Evolutionary conservation across 2,113 vertebrate species (phyloP).

Genomic region (Lophura nycthemera): DNA sequence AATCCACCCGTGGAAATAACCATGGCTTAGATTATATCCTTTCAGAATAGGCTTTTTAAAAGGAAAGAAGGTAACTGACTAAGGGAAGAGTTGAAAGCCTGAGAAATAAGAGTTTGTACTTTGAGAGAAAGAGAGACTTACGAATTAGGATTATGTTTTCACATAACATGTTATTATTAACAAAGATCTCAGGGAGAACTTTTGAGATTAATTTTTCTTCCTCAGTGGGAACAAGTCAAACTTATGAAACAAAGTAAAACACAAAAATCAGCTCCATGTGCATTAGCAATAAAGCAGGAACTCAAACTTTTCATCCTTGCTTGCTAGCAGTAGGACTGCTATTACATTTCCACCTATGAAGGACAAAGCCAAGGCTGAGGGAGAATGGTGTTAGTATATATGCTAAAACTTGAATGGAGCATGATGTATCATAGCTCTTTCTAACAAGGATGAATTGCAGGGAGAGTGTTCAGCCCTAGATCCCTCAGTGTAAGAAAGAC

Average conservation of each 20-base stretch:
- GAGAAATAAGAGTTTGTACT: not conserved
- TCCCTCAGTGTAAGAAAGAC: not conserved
- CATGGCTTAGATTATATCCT: not conserved
- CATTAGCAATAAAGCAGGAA: not conserved
- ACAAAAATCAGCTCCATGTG: not conserved
- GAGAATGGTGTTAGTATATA: not conserved
- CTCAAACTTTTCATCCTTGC: not conserved
- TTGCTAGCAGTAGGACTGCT: not conserved
- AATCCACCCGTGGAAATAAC: not conserved
- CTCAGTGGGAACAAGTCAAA: not conserved
- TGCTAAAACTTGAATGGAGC: not conserved
- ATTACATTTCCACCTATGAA: not conserved
- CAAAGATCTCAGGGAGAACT: not conserved
- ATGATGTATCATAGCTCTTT: not conserved
- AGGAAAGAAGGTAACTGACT: not conserved
- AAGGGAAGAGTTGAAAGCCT: not conserved
- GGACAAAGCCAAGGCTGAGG: not conserved
- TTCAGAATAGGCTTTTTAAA: not conserved
- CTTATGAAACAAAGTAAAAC: not conserved
- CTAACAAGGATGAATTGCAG: not conserved
- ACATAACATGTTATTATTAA: not conserved
- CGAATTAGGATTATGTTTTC: not conserved
- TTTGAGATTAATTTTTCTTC: not conserved
- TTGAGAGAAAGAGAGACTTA: not conserved
- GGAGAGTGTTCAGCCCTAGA: not conserved